Evolutionary conservation across 2,888 invertebrate species (phyloP).

Genomic region (Drosophila leonis): DNA sequence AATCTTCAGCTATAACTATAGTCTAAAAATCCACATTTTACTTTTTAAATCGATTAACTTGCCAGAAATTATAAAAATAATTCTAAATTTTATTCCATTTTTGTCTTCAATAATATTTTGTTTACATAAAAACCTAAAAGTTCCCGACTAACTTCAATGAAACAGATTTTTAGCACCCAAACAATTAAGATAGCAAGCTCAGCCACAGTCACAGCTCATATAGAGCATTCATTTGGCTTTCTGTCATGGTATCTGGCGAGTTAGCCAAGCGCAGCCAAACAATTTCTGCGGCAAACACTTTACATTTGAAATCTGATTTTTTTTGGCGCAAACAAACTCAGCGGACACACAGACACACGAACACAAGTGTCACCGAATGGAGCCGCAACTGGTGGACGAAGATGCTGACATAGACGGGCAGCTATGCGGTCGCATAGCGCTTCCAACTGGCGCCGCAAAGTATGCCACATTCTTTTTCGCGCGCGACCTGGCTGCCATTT

Average conservation of each 20-base stretch:
- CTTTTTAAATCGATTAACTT: too few relatives aligned
- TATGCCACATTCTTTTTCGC: constrained; percentile 46
- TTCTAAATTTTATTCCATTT: too few relatives aligned
- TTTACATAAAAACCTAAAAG: not conserved
- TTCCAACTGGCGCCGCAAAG: constrained; percentile 56
- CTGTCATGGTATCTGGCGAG: constrained; percentile 20
- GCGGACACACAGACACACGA: constrained; percentile 6
- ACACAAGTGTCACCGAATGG: constrained; percentile 16
- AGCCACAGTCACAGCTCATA: not conserved
- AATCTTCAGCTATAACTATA: too few relatives aligned
- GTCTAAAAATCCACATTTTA: too few relatives aligned
- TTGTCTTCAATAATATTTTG: too few relatives aligned
- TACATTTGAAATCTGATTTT: constrained; percentile 32
- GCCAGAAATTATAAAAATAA: too few relatives aligned
- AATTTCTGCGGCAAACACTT: constrained; percentile 37
- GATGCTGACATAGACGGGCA: constrained; percentile 22
- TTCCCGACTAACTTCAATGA: not conserved
- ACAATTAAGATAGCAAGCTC: not conserved
- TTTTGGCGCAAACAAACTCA: constrained; percentile 8
- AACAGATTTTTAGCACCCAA: not conserved
- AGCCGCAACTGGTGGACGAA: constrained; percentile 16
- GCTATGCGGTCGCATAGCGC: constrained; percentile 45
- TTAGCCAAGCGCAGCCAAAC: constrained; percentile 36
- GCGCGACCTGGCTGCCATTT: constrained; percentile 31
- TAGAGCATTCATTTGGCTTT: constrained; percentile 3